phyloP scores from a whole-genome alignment of 2,113 vertebrate species.

The Colistium nudipinnis region DNA sequence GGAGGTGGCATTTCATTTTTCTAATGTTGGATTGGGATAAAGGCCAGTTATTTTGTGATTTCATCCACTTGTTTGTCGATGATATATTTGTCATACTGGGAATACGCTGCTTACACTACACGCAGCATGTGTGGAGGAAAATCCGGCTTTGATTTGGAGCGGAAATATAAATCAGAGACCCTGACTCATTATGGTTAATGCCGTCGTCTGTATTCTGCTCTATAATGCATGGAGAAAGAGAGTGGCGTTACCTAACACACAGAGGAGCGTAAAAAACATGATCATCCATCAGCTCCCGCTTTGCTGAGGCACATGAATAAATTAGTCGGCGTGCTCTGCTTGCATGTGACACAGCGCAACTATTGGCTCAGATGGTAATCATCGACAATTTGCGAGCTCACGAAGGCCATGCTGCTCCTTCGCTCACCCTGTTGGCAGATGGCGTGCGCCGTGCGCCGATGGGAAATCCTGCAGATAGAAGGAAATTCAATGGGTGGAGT shows the following conservation, averaged over 20 bases:
- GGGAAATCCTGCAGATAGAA: constrained; percentile 9
- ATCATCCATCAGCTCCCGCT: constrained; percentile 64
- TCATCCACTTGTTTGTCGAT: neutral
- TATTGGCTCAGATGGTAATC: constrained; percentile 52
- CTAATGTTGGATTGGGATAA: neutral
- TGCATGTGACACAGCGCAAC: constrained; percentile 52
- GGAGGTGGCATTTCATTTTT: constrained; percentile 18
- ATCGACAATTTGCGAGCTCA: constrained; percentile 22
- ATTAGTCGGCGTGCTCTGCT: constrained; percentile 54
- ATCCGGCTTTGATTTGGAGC: constrained; percentile 18
- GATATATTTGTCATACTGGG: neutral
- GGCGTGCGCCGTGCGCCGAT: neutral
- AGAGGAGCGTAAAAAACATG: constrained; percentile 57
- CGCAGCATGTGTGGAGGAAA: neutral
- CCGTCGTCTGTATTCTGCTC: constrained; percentile 53
- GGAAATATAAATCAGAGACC: constrained; percentile 33
- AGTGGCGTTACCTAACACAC: constrained; percentile 45
- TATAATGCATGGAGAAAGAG: constrained; percentile 23
- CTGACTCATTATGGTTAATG: constrained; percentile 28
- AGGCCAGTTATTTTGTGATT: constrained; percentile 6
- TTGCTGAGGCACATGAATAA: constrained; percentile 60
- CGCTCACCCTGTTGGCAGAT: constrained; percentile 26
- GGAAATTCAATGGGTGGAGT: constrained; percentile 11
- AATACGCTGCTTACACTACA: constrained; percentile 1
- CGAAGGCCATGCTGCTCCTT: constrained; percentile 23